Evolutionary conservation across 2,113 vertebrate species (phyloP).

Genomic region (Athene cunicularia): DNA sequence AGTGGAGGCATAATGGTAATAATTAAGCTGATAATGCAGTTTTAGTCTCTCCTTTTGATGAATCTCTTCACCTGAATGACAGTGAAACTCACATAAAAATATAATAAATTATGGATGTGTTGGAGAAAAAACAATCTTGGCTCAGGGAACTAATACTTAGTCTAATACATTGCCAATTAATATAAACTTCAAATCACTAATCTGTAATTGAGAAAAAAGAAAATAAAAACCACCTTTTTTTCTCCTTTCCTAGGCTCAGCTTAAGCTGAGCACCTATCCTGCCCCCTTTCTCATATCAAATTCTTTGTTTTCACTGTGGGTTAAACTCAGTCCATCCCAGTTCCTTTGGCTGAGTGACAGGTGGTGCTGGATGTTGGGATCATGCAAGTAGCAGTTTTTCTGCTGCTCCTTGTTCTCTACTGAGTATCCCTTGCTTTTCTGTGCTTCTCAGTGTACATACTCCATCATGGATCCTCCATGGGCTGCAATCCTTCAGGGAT

Average conservation of each 20-base stretch:
- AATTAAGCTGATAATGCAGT: neutral
- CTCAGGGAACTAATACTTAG: neutral
- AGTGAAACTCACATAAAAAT: neutral
- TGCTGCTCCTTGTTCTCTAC: neutral
- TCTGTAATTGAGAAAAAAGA: neutral
- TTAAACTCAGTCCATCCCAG: neutral
- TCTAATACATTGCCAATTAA: neutral
- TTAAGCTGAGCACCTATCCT: neutral
- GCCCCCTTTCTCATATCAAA: neutral
- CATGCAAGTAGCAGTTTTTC: neutral
- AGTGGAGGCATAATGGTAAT: neutral
- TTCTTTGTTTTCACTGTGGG: neutral
- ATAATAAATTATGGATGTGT: neutral
- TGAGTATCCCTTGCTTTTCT: fast-evolving
- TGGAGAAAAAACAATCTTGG: neutral
- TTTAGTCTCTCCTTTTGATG: conserved; percentile 8
- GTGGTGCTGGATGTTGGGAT: neutral
- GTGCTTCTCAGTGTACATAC: neutral
- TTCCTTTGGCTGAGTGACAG: neutral
- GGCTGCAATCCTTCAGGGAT: neutral
- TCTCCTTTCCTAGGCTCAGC: neutral
- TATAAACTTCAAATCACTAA: neutral
- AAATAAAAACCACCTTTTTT: neutral
- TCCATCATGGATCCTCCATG: neutral
- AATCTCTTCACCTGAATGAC: neutral